These are phyloP conservation scores for Caenorhabditis wallacei DNA, from an alignment of 2,888 invertebrate species.

Conservation along the genomic window DNA sequence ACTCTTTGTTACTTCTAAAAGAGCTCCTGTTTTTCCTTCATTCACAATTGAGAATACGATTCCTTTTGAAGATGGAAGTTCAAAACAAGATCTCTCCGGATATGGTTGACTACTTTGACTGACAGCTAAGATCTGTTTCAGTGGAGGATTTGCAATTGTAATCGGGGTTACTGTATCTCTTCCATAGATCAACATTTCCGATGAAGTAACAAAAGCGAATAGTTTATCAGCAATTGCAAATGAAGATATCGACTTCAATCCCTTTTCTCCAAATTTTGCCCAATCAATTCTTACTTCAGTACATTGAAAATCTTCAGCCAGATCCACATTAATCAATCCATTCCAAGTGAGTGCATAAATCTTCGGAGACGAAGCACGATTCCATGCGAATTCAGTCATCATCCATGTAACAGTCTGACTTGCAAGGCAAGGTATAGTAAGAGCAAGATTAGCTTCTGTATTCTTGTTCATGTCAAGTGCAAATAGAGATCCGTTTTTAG, in stretches of 20 bases:
- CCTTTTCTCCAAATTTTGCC: constrained; percentile 81
- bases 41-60: constrained; percentile 81
- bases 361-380: constrained; percentile 79
- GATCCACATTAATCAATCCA: constrained; percentile 72
- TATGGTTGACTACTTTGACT: constrained; percentile 82
- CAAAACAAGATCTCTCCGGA: constrained; percentile 81
- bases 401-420: constrained; percentile 81
- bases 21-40: constrained; percentile 80
- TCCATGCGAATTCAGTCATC: constrained; percentile 81
- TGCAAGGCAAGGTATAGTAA: constrained; percentile 76
- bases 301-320: constrained; percentile 75
- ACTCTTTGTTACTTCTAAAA: constrained; percentile 73
- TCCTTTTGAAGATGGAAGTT: constrained; percentile 76
- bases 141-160: constrained; percentile 79
- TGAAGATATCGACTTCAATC: constrained; percentile 80
- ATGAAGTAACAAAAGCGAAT: constrained; percentile 81
- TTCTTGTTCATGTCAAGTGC: constrained; percentile 77
- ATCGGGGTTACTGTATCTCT: constrained; percentile 75
- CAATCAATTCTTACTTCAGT: constrained; percentile 80
- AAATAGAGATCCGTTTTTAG: constrained; percentile 81
- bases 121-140: constrained; percentile 81
- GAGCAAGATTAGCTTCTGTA: constrained; percentile 79
- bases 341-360: constrained; percentile 83
- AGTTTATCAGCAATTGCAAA: constrained; percentile 82
- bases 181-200: constrained; percentile 80